Evolutionary conservation across 2,888 invertebrate genomes (phyloP).

Genomic region (Parelbella ahira): DNA sequence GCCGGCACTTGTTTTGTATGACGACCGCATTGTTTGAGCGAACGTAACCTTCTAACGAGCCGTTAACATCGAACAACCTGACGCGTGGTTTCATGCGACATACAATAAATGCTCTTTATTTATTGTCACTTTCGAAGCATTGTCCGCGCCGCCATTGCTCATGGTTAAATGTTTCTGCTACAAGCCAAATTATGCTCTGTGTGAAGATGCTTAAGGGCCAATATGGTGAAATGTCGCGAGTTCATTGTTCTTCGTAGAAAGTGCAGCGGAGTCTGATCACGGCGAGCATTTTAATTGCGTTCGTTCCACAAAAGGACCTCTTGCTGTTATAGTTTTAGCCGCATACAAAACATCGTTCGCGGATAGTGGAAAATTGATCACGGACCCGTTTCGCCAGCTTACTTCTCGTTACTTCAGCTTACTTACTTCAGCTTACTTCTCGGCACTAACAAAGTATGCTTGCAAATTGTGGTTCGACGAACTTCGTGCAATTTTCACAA

Average conservation of each 20-base stretch:
- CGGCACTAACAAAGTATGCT: too few relatives aligned
- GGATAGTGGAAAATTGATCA: too few relatives aligned
- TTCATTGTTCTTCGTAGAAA: conserved; percentile 36
- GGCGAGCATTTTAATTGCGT: conserved; percentile 34
- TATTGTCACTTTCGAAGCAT: conserved; percentile 24
- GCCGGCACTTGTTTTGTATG: neutral
- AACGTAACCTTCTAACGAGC: conserved; percentile 21
- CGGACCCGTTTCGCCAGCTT: too few relatives aligned
- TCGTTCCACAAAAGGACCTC: conserved; percentile 24
- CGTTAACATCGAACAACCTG: conserved; percentile 13
- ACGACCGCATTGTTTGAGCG: neutral
- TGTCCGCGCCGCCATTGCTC: conserved; percentile 15
- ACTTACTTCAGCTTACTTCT: too few relatives aligned
- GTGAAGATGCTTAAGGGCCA: conserved; percentile 5
- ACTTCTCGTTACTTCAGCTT: too few relatives aligned
- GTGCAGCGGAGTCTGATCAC: conserved; percentile 33
- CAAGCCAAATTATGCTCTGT: conserved; percentile 16
- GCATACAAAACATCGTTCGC: conserved; percentile 11
- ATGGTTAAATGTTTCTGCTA: neutral
- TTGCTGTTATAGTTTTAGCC: conserved; percentile 16
- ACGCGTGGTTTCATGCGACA: conserved; percentile 10
- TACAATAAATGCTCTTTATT: conserved; percentile 20
- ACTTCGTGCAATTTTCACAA: too few relatives aligned
- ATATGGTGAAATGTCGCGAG: conserved; percentile 10
- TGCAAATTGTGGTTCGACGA: too few relatives aligned